Conservation (phyloP, 2,888 invertebrate species). For the Andrena bicolor region DNA sequence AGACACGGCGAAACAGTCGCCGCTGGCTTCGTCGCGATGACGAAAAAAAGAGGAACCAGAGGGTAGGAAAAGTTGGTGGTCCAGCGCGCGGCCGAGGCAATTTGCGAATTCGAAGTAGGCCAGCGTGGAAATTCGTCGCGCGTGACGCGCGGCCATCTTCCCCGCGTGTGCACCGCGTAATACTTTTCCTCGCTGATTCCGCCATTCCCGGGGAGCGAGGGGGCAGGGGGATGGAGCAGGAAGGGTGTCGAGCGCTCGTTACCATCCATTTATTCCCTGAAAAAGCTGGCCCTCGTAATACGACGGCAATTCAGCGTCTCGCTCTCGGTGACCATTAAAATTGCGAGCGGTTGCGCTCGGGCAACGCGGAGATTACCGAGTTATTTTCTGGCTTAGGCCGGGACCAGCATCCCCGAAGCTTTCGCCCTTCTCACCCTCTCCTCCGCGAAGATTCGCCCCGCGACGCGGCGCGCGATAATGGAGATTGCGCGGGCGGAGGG, state of each 20-base stretch:
- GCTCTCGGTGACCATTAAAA: conserved; percentile 39
- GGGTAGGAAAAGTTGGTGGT: conserved; percentile 26
- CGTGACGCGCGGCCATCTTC: conserved; percentile 5
- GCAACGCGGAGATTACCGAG: conserved; percentile 54
- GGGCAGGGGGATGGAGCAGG: not conserved
- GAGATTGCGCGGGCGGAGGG: conserved; percentile 27
- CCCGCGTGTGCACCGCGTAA: not conserved
- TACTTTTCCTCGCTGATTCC: conserved; percentile 5
- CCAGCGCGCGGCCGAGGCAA: conserved; percentile 22
- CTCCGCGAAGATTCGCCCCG: not conserved
- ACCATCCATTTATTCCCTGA: conserved; percentile 25
- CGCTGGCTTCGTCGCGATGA: not conserved
- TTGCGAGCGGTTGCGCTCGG: conserved; percentile 20
- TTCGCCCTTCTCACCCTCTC: not conserved
- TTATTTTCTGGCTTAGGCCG: conserved; percentile 39
- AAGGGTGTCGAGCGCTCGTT: conserved; percentile 17
- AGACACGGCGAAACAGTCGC: not conserved
- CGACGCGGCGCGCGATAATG: conserved; percentile 29
- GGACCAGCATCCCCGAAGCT: not conserved
- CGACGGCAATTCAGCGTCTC: conserved; percentile 4
- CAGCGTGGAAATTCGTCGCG: conserved; percentile 18
- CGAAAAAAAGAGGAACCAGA: too few relatives aligned
- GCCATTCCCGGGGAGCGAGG: not conserved
- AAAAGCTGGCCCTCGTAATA: conserved; percentile 16
- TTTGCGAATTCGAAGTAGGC: conserved; percentile 33